phyloP scores from a whole-genome alignment of 2,888 invertebrate genomes.

The Cephus nigrinus region DNA sequence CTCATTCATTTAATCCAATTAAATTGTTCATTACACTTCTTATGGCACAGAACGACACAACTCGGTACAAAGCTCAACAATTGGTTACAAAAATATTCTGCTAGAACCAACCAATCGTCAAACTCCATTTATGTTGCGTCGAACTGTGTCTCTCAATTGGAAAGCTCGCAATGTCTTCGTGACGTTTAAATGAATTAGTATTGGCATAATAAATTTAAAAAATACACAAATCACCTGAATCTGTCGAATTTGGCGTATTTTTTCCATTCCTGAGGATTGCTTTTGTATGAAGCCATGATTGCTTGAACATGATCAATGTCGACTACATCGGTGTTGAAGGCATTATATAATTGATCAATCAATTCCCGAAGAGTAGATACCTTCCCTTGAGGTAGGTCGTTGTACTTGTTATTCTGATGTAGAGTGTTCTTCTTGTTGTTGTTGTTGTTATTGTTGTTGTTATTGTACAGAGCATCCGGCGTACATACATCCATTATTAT shows the following conservation, averaged over 20 bases:
- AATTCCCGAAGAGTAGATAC: slow-evolving; percentile 70
- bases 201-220: not conserved
- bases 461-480: not conserved
- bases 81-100: too few relatives aligned
- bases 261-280: slow-evolving; percentile 91
- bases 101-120: too few relatives aligned
- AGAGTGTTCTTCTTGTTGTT: not conserved
- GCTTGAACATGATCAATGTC: slow-evolving; percentile 91
- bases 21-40: not conserved
- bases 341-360: slow-evolving; percentile 76
- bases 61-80: too few relatives aligned
- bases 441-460: not conserved
- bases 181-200: not conserved
- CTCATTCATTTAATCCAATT: not conserved
- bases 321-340: slow-evolving; percentile 84
- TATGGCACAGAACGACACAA: not conserved
- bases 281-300: slow-evolving; percentile 84
- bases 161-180: not conserved
- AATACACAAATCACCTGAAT: slow-evolving; percentile 73
- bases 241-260: slow-evolving; percentile 95
- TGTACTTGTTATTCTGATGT: not conserved
- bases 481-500: not conserved
- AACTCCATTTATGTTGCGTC: too few relatives aligned
- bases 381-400: slow-evolving; percentile 26
- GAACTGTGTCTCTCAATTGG: too few relatives aligned